Evolutionary conservation across 2,888 invertebrate genomes (phyloP).

Genomic region (Euclidia mi): DNA sequence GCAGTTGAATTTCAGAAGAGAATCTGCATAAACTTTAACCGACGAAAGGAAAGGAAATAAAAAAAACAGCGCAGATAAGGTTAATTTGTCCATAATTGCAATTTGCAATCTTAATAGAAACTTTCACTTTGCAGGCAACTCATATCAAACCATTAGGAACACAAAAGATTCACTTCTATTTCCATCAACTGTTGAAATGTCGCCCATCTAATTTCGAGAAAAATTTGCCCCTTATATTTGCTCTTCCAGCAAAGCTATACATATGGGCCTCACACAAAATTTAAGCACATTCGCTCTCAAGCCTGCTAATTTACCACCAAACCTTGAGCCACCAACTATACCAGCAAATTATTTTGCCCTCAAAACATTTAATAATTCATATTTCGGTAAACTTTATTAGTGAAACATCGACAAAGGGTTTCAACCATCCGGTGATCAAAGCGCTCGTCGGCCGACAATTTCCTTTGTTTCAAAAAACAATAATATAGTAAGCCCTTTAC

Average conservation of each 20-base stretch:
- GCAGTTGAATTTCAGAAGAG: no score
- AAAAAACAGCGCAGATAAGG: no score
- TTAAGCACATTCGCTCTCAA: constrained; percentile 58
- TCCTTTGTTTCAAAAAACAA: constrained; percentile 56
- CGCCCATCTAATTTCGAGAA: no score
- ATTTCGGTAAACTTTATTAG: constrained; percentile 51
- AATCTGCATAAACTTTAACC: no score
- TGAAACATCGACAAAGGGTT: constrained; percentile 53
- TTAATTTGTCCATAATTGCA: no score
- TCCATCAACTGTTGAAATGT: no score
- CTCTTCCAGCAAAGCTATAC: constrained; percentile 45
- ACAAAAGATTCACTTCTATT: no score
- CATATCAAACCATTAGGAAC: no score
- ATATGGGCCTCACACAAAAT: constrained; percentile 51
- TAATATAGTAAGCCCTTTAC: constrained; percentile 37
- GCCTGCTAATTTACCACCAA: constrained; percentile 61
- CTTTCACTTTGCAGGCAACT: no score
- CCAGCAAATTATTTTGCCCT: constrained; percentile 54
- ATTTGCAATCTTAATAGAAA: no score
- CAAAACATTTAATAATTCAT: constrained; percentile 40
- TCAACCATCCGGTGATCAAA: constrained; percentile 58
- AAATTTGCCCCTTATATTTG: no score
- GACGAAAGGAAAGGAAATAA: no score
- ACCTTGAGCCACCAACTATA: constrained; percentile 46
- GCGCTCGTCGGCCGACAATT: constrained; percentile 44